These are phyloP conservation scores for Strix uralensis DNA, from an alignment of 2,113 vertebrate species.

Conservation along the genomic window DNA sequence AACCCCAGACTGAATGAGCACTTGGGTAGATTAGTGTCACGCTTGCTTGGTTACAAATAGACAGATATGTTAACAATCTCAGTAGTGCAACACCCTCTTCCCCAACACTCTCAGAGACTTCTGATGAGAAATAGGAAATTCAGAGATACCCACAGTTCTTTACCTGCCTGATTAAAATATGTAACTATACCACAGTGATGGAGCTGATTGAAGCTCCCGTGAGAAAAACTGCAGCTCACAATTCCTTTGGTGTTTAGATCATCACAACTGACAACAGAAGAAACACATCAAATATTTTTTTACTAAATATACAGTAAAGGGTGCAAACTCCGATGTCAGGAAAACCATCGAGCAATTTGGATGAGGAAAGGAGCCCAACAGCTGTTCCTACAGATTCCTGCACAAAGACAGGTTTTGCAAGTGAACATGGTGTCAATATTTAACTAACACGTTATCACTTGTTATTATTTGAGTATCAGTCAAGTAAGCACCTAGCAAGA, in stretches of 20 bases:
- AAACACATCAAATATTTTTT: neutral
- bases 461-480: neutral
- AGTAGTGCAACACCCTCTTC: neutral
- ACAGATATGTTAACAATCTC: neutral
- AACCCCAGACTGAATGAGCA: neutral
- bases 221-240: neutral
- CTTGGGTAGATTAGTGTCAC: neutral
- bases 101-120: neutral
- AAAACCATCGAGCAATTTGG: neutral
- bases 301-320: neutral
- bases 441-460: conserved; percentile 37
- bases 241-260: neutral
- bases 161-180: neutral
- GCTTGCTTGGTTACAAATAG: neutral
- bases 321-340: neutral
- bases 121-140: neutral
- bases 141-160: neutral
- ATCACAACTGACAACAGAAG: neutral
- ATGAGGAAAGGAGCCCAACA: neutral
- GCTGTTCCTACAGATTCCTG: neutral
- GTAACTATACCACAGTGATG: neutral
- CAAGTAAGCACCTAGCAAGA: neutral
- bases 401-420: neutral
- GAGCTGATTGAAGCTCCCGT: neutral
- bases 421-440: conserved; percentile 8